Percentiles rank a stretch among this genome's conserved stretches.
Evolutionary conservation across 2,888 invertebrate genomes (phyloP).

Genomic region (Stenurella melanura): DNA sequence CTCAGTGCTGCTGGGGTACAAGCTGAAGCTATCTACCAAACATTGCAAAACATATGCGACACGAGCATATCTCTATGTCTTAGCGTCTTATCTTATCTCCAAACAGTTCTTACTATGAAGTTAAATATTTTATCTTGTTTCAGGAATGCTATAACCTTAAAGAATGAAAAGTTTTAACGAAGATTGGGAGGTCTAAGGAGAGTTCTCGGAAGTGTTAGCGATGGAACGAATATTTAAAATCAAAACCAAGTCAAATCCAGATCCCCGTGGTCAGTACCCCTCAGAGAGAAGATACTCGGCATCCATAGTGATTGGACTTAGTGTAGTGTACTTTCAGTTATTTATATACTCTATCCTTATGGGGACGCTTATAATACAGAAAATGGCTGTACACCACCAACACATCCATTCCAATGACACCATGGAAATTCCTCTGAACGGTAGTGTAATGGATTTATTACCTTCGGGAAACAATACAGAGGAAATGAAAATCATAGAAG

Average conservation of each 20-base stretch:
- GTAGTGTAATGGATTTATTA: constrained; percentile 34
- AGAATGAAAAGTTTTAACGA: not conserved
- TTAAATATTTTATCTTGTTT: constrained; percentile 6
- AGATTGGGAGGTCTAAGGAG: not conserved
- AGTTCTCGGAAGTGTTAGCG: not conserved
- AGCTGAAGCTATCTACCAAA: too few species aligned
- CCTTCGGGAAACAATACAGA: constrained; percentile 17
- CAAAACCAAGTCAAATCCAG: constrained; percentile 79
- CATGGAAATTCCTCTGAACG: constrained; percentile 18
- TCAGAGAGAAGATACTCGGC: constrained; percentile 82
- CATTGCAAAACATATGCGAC: too few species aligned
- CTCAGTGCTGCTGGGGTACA: too few species aligned
- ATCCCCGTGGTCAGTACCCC: constrained; percentile 78
- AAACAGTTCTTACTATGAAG: not conserved
- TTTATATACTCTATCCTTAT: constrained; percentile 77
- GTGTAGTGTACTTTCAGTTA: constrained; percentile 79
- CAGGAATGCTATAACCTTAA: not conserved
- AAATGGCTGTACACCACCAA: constrained; percentile 48
- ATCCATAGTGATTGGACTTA: constrained; percentile 80
- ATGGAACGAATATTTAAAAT: constrained; percentile 83
- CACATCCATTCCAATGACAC: constrained; percentile 1
- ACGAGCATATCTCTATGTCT: too few species aligned
- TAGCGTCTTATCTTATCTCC: too few species aligned
- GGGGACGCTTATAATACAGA: constrained; percentile 74
- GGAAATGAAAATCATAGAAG: constrained; percentile 37